Conservation (phyloP, 2,888 invertebrate genomes). For the Hypercompe scribonia region DNA sequence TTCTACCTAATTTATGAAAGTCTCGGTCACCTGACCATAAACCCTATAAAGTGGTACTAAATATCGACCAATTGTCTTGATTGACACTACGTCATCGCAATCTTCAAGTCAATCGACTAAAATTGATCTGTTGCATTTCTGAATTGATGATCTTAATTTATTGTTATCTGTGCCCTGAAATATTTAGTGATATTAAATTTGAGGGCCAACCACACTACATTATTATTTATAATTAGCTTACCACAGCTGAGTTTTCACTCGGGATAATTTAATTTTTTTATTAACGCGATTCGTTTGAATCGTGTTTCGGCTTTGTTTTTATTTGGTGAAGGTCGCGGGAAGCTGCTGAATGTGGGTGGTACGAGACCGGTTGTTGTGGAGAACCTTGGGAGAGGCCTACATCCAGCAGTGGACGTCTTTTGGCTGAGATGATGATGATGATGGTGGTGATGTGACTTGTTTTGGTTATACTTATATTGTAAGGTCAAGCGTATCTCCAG, state of each 20-base stretch:
- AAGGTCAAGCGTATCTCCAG: background rate
- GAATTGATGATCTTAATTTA: constrained; percentile 16
- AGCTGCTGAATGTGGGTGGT: too few relatives aligned
- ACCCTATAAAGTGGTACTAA: constrained; percentile 3
- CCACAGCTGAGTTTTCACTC: too few relatives aligned
- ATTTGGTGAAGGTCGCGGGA: too few relatives aligned
- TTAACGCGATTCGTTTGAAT: too few relatives aligned
- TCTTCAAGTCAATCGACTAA: constrained; percentile 20
- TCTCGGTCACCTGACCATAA: background rate
- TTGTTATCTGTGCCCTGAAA: background rate
- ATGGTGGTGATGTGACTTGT: too few relatives aligned
- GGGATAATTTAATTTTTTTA: too few relatives aligned
- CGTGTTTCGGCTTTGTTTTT: too few relatives aligned
- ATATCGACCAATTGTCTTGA: constrained; percentile 21
- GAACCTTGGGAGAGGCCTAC: too few relatives aligned
- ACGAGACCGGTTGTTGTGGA: too few relatives aligned
- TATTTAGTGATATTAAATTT: too few relatives aligned
- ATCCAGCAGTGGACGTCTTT: too few relatives aligned
- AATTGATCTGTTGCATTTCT: constrained; percentile 15
- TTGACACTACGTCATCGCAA: constrained; percentile 24
- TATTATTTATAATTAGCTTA: background rate
- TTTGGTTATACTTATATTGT: background rate
- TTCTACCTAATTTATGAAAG: background rate
- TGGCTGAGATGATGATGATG: too few relatives aligned
- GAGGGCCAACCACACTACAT: background rate